Evolutionary conservation across 2,113 vertebrate genomes (phyloP).

Genomic region (Taurulus bubalis): DNA sequence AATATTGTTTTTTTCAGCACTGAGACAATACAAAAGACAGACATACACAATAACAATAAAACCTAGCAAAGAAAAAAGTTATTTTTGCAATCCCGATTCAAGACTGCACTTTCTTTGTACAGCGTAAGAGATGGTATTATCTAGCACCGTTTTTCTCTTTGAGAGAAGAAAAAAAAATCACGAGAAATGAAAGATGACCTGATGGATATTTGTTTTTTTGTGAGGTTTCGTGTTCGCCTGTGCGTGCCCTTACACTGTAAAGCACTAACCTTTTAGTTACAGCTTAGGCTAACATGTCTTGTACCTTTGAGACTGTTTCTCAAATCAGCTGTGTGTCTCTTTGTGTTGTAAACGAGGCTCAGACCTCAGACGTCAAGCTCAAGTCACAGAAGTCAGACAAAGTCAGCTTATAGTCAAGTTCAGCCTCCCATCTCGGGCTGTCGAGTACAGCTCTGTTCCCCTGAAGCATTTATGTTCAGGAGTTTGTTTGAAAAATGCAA

Average conservation of each 20-base stretch:
- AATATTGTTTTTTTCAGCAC: constrained; percentile 84
- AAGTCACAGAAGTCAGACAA: constrained; percentile 57
- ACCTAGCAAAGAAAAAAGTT: constrained; percentile 59
- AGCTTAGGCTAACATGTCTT: constrained; percentile 59
- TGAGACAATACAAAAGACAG: constrained; percentile 81
- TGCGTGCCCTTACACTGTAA: constrained; percentile 53
- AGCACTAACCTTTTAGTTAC: constrained; percentile 49
- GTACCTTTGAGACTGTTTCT: constrained; percentile 60
- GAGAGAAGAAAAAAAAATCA: constrained; percentile 71
- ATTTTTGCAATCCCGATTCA: constrained; percentile 79
- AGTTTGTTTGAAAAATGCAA: constrained; percentile 43
- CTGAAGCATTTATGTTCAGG: constrained; percentile 26
- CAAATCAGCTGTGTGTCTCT: constrained; percentile 30
- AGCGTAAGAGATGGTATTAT: constrained; percentile 72
- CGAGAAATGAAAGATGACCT: constrained; percentile 67
- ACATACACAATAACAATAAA: constrained; percentile 72
- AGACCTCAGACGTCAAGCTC: constrained; percentile 51
- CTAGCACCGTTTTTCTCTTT: constrained; percentile 83
- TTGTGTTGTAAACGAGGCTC: constrained; percentile 55
- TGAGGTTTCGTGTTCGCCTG: constrained; percentile 71
- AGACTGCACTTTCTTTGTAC: constrained; percentile 80
- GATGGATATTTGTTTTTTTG: constrained; percentile 52
- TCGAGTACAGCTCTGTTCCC: constrained; percentile 46
- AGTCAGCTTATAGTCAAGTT: constrained; percentile 45
- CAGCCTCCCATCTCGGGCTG: constrained; percentile 6